Evolutionary conservation across 2,113 vertebrate genomes (phyloP).

Genomic region (Cyrtonyx montezumae): DNA sequence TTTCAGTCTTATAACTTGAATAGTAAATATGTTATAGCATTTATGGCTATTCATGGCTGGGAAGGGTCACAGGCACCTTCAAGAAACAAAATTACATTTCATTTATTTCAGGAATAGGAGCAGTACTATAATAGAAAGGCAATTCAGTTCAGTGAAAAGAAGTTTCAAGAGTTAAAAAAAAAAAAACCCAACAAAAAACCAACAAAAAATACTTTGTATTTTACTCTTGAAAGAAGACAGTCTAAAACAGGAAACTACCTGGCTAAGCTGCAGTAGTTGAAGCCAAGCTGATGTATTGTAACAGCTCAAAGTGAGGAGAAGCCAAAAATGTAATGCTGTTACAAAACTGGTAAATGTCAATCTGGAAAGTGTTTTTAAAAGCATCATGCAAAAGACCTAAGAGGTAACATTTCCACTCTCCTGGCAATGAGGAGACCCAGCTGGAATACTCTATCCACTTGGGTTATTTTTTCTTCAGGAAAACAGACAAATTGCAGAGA

Average conservation of each 20-base stretch:
- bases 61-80: background rate
- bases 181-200: too few relatives aligned
- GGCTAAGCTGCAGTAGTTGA: background rate
- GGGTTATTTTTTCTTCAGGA: background rate
- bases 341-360: conserved; percentile 12
- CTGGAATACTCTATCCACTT: background rate
- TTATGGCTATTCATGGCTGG: background rate
- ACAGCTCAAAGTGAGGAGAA: background rate
- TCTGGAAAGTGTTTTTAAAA: background rate
- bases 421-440: background rate
- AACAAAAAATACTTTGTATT: background rate
- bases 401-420: background rate
- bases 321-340: background rate
- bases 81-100: background rate
- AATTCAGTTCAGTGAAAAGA: background rate
- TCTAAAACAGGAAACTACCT: background rate
- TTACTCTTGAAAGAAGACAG: background rate
- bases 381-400: background rate
- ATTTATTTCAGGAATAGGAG: background rate
- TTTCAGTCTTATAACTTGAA: background rate
- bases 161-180: background rate
- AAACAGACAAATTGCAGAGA: background rate
- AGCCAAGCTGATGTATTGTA: background rate
- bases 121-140: background rate
- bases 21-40: background rate